Conservation (phyloP, 2,113 vertebrate genomes). For the Melanerpes formicivorus region DNA sequence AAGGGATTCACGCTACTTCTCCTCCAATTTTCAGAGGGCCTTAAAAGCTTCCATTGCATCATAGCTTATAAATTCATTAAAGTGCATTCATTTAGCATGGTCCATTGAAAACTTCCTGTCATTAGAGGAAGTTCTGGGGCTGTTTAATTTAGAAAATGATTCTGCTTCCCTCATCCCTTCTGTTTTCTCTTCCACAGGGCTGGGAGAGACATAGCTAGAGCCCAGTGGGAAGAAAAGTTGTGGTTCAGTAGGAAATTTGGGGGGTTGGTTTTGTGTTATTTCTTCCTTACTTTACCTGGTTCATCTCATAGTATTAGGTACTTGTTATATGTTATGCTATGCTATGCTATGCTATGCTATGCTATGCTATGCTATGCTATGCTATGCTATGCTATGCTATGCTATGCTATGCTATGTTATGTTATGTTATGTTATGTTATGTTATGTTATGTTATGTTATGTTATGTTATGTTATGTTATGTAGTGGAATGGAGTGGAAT, state of each 20-base stretch:
- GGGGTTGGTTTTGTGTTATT: background rate
- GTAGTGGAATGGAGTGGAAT: no score
- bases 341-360: no score
- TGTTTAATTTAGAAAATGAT: slow-evolving; percentile 39
- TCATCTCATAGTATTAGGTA: background rate
- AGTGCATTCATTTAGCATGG: slow-evolving; percentile 33
- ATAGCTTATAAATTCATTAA: slow-evolving; percentile 59
- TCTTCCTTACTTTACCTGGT: background rate
- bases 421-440: no score
- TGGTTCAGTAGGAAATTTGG: background rate
- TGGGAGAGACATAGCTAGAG: background rate
- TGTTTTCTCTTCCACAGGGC: background rate
- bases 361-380: no score
- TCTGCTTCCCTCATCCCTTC: slow-evolving; percentile 26
- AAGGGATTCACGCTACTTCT: background rate
- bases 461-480: no score
- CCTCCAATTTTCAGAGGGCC: slow-evolving; percentile 13
- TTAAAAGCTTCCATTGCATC: slow-evolving; percentile 63
- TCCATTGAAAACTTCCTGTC: slow-evolving; percentile 60
- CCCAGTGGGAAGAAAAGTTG: background rate
- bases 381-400: no score
- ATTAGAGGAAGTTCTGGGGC: slow-evolving; percentile 40
- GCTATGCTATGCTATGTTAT: no score
- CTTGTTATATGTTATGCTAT: background rate
- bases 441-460: no score